Conservation (phyloP, 2,113 vertebrate genomes). For the Agelaius phoeniceus region DNA sequence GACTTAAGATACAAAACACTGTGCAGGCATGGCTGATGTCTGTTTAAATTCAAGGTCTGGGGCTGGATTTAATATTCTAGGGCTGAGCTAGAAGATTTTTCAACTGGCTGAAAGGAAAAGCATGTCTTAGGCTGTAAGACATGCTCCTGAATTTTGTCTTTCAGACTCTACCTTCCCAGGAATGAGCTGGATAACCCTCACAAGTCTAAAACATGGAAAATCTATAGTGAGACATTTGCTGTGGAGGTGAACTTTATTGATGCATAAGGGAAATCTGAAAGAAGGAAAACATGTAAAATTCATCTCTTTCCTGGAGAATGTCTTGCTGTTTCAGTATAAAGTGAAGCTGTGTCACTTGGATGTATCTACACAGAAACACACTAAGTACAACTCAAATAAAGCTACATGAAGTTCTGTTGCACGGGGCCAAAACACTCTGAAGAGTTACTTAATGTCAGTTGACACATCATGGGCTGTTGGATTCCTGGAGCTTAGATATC, state of each 20-base stretch:
- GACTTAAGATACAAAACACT: neutral
- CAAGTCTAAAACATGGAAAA: conserved; percentile 88
- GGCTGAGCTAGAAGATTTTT: neutral
- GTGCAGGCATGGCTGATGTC: neutral
- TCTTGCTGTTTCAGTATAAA: neutral
- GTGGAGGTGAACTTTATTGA: conserved; percentile 81
- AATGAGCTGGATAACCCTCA: conserved; percentile 94
- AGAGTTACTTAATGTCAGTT: neutral
- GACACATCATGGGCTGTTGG: neutral
- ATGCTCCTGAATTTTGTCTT: conserved; percentile 3
- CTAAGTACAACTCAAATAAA: conserved; percentile 31
- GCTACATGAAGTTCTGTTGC: conserved; percentile 44
- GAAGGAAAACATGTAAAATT: neutral
- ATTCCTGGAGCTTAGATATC: neutral
- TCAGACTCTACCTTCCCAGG: conserved; percentile 86
- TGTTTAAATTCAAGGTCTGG: neutral
- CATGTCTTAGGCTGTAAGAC: neutral
- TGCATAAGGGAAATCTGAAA: neutral
- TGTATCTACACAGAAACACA: neutral
- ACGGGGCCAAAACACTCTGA: neutral
- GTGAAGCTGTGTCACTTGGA: neutral
- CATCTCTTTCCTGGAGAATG: neutral
- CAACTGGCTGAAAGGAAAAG: neutral
- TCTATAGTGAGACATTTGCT: conserved; percentile 88
- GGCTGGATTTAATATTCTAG: neutral